Percentiles rank a stretch among this genome's conserved stretches.
Evolutionary conservation across 2,113 vertebrate species (phyloP).

Genomic region (Panthera tigris): DNA sequence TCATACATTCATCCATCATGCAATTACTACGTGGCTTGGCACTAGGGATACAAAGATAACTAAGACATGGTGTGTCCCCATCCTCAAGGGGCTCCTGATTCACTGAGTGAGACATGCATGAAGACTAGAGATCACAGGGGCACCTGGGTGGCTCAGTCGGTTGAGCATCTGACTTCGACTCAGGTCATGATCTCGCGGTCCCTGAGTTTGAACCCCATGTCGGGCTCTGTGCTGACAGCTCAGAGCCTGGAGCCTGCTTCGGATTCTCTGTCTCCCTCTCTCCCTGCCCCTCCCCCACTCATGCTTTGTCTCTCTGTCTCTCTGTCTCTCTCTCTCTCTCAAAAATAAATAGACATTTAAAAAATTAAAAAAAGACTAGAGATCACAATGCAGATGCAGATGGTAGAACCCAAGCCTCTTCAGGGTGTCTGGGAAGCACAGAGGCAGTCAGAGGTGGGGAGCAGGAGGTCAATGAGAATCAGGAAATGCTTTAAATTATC

Average conservation of each 20-base stretch:
- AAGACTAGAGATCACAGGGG: background rate
- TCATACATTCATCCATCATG: background rate
- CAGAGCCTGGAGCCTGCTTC: no score
- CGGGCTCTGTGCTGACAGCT: no score
- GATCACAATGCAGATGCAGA: background rate
- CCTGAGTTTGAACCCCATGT: no score
- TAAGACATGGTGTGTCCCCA: background rate
- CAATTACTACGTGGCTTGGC: background rate
- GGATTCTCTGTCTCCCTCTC: no score
- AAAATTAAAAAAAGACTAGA: background rate
- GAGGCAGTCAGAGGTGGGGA: background rate
- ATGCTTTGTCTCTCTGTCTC: no score
- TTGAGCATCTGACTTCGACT: no score
- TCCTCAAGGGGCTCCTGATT: conserved; percentile 15
- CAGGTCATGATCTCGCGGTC: no score
- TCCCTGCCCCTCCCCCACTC: no score
- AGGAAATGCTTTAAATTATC: conserved; percentile 10
- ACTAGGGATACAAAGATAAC: background rate
- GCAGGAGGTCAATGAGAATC: background rate
- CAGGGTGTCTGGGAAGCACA: background rate
- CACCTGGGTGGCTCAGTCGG: no score
- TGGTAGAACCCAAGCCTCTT: background rate
- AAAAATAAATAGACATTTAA: no score
- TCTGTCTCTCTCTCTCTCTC: no score
- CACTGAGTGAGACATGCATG: background rate